A percentile compares a stretch with the other conserved stretches of the same genome.
These are phyloP conservation scores for Sebastes trivittatus DNA, from an alignment of 2,797 vertebrate species.

Conservation along the genomic window DNA sequence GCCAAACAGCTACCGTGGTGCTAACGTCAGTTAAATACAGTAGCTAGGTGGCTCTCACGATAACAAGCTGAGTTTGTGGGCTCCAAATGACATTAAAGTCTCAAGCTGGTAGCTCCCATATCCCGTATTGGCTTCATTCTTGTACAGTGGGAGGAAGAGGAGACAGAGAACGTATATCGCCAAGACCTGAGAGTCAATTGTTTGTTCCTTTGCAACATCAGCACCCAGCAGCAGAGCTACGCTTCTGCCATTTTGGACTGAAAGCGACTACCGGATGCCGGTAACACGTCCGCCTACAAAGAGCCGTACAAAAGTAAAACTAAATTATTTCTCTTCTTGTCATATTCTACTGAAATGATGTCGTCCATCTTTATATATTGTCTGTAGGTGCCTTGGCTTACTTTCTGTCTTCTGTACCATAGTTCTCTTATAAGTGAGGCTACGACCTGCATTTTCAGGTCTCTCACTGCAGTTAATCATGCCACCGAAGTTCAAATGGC, in stretches of 20 bases:
- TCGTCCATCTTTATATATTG: not conserved
- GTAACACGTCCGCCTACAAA: too few relatives aligned
- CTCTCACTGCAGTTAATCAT: constrained; percentile 22
- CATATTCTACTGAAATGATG: too few relatives aligned
- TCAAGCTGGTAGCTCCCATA: not conserved
- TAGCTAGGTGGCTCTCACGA: not conserved
- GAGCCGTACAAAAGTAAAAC: too few relatives aligned
- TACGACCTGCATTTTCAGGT: constrained; percentile 19
- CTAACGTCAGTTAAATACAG: not conserved
- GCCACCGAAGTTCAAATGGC: constrained; percentile 7
- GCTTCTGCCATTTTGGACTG: too few relatives aligned
- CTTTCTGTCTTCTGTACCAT: not conserved
- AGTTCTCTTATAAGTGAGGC: not conserved
- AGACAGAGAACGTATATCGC: not conserved
- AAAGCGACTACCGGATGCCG: too few relatives aligned
- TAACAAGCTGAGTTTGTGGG: not conserved
- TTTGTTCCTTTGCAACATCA: too few relatives aligned
- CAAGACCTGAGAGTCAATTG: too few relatives aligned
- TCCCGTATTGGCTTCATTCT: not conserved
- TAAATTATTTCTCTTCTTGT: too few relatives aligned
- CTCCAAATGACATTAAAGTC: not conserved
- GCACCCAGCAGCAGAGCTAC: too few relatives aligned
- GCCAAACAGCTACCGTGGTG: not conserved
- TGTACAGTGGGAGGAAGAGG: not conserved
- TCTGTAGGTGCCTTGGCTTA: not conserved